A percentile compares a stretch with the other conserved stretches of the same genome.
Evolutionary conservation across 1,140 invertebrate genomes (phyloP).

Genomic region (Macrobrachium rosenbergii): DNA sequence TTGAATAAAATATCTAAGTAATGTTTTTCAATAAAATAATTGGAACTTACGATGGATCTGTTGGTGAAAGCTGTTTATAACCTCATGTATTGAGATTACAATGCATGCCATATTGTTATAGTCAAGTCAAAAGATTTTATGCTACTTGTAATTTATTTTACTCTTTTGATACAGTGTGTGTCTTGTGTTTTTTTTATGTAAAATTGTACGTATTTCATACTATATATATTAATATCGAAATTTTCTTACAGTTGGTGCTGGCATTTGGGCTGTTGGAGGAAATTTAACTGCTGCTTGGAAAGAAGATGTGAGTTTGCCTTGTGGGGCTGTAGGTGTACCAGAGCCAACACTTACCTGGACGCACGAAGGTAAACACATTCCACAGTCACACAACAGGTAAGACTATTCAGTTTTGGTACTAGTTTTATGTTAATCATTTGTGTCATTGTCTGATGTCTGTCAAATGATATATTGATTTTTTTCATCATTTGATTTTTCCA

Average conservation of each 20-base stretch:
- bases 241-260: constrained; percentile 56
- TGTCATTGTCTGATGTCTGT: neutral
- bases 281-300: constrained; percentile 73
- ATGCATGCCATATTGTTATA: too few species aligned
- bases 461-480: neutral
- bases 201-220: too few species aligned
- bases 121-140: too few species aligned
- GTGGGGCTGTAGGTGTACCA: constrained; percentile 76
- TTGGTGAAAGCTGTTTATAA: too few species aligned
- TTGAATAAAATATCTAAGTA: too few species aligned
- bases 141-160: too few species aligned
- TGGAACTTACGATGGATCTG: too few species aligned
- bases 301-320: constrained; percentile 75
- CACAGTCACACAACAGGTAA: constrained; percentile 80
- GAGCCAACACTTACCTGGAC: constrained; percentile 62
- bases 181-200: too few species aligned
- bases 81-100: too few species aligned
- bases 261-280: constrained; percentile 64
- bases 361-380: constrained; percentile 68
- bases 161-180: too few species aligned
- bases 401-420: constrained; percentile 1
- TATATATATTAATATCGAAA: neutral
- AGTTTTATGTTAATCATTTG: neutral
- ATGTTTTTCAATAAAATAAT: too few species aligned
- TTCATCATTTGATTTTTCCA: too few species aligned